Evolutionary conservation across 2,888 invertebrate species (phyloP).

Genomic region (Smittia sp.): DNA sequence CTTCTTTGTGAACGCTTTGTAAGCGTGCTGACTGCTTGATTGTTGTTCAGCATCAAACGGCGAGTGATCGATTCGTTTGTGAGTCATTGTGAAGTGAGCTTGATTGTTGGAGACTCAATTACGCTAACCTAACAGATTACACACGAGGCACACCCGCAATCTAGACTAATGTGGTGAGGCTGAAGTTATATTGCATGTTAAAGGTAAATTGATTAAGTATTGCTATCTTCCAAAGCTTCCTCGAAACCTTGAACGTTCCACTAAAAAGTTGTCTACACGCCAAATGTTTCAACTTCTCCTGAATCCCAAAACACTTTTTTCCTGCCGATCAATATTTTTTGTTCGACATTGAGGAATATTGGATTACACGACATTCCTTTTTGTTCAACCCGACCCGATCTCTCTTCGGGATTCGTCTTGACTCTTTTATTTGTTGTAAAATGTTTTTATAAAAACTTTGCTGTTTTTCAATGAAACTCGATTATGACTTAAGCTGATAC

Average conservation of each 20-base stretch:
- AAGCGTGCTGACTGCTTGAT: conserved; percentile 3
- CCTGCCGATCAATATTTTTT: neutral
- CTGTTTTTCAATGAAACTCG: conserved; percentile 7
- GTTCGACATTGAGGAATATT: conserved; percentile 4
- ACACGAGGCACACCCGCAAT: too few relatives aligned
- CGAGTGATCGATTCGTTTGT: too few relatives aligned
- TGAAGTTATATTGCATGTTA: too few relatives aligned
- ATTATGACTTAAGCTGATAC: conserved; percentile 11
- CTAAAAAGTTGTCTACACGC: neutral
- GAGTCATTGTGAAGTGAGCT: too few relatives aligned
- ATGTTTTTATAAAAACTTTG: neutral
- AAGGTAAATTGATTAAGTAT: too few relatives aligned
- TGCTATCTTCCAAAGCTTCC: too few relatives aligned
- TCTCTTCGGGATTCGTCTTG: neutral
- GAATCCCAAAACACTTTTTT: neutral
- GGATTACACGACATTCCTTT: conserved; percentile 20
- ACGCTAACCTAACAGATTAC: too few relatives aligned
- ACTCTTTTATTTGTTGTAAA: conserved; percentile 25
- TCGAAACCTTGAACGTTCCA: too few relatives aligned
- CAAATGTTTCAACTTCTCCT: neutral
- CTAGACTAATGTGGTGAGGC: too few relatives aligned
- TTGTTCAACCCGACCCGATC: neutral
- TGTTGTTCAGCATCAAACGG: neutral
- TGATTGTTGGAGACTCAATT: too few relatives aligned
- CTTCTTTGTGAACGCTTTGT: neutral